A percentile compares a stretch with the other conserved stretches of the same genome.
phyloP scores from a whole-genome alignment of 2,888 invertebrate species.

The Torymus texanus region DNA sequence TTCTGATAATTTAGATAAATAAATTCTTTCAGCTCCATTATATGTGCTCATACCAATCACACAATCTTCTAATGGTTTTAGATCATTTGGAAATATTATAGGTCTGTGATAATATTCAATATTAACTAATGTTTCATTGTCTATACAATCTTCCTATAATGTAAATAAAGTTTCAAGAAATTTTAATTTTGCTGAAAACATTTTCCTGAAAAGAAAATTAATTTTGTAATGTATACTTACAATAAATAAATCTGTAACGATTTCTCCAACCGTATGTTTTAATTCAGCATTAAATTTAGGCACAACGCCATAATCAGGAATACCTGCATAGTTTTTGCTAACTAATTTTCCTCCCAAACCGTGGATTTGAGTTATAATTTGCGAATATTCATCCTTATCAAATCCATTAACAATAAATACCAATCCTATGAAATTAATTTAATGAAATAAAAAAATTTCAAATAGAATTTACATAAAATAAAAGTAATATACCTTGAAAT shows the following conservation, averaged over 20 bases:
- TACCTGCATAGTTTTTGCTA: slow-evolving; percentile 75
- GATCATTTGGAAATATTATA: slow-evolving; percentile 76
- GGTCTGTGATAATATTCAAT: slow-evolving; percentile 85
- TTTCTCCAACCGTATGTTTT: slow-evolving; percentile 77
- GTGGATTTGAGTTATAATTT: slow-evolving; percentile 76
- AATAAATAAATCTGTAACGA: slow-evolving; percentile 85
- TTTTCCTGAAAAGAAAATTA: not conserved
- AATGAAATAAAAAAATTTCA: not conserved
- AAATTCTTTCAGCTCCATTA: slow-evolving; percentile 83
- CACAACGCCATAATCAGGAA: slow-evolving; percentile 82
- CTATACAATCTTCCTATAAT: slow-evolving; percentile 81
- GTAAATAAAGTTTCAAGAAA: slow-evolving; percentile 21
- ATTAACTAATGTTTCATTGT: slow-evolving; percentile 78
- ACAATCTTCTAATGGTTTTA: slow-evolving; percentile 80
- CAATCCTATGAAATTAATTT: slow-evolving; percentile 62
- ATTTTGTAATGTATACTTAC: slow-evolving; percentile 72
- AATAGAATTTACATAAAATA: no score
- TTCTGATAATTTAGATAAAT: slow-evolving; percentile 82
- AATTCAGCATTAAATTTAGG: slow-evolving; percentile 77
- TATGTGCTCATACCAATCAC: slow-evolving; percentile 89
- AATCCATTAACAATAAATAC: slow-evolving; percentile 75
- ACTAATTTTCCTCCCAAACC: slow-evolving; percentile 78
- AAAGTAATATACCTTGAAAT: slow-evolving; percentile 62
- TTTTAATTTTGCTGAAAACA: slow-evolving; percentile 3
- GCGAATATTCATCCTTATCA: slow-evolving; percentile 73